phyloP scores from a whole-genome alignment of 2,797 vertebrate species.

The Merluccius polli region DNA sequence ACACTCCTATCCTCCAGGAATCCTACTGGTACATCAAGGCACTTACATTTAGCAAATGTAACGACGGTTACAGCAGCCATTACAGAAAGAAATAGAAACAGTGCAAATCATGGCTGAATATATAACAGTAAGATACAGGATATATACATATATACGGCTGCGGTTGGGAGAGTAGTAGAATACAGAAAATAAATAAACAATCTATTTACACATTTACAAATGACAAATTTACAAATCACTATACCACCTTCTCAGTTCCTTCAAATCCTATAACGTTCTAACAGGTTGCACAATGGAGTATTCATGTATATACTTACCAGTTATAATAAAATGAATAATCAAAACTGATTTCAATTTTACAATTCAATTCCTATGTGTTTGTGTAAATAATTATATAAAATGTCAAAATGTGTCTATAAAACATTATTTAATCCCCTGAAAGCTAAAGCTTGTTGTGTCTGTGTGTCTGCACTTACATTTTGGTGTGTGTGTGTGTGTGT shows the following conservation, averaged over 20 bases:
- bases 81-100: background rate
- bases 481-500: background rate
- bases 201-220: background rate
- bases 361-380: background rate
- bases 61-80: background rate
- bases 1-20: background rate
- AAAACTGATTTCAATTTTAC: background rate
- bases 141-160: background rate
- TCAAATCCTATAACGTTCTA: background rate
- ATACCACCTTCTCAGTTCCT: background rate
- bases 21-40: background rate
- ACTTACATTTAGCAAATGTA: background rate
- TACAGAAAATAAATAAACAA: background rate
- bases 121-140: background rate
- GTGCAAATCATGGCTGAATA: background rate
- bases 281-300: background rate
- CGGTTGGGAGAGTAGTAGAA: background rate
- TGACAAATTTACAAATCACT: background rate
- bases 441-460: background rate
- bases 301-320: background rate
- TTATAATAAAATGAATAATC: background rate
- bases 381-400: background rate
- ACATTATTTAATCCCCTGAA: slow-evolving; percentile 1
- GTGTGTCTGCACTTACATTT: background rate
- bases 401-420: background rate